These are phyloP conservation scores for Scylla paramamosain DNA, from an alignment of 1,140 invertebrate genomes.

Conservation along the genomic window DNA sequence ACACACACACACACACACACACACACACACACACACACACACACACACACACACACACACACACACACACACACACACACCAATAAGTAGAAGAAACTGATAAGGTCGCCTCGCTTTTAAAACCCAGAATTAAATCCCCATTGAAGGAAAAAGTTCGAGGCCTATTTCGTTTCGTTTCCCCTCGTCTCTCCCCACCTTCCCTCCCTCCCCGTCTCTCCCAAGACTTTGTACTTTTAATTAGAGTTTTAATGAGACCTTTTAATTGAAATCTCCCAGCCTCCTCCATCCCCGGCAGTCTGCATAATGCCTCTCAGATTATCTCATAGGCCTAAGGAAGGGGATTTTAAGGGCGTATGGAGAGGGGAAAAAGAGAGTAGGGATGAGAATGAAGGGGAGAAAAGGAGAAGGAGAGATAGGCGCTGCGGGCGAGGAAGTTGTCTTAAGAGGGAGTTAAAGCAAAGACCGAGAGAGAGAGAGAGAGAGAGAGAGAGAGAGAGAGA, in stretches of 20 bases:
- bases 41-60: conserved; percentile 56
- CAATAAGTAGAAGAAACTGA: neutral
- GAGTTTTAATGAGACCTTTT: conserved; percentile 66
- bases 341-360: neutral
- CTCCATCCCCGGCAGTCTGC: conserved; percentile 57
- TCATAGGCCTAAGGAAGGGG: conserved; percentile 61
- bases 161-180: neutral
- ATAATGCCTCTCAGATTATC: conserved; percentile 69
- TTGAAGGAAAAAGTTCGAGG: neutral
- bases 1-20: neutral
- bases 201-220: neutral
- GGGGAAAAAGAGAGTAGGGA: neutral
- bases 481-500: conserved; percentile 36
- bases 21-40: conserved; percentile 24
- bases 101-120: neutral
- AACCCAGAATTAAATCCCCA: conserved; percentile 1
- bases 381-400: neutral
- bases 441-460: neutral
- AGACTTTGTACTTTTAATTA: conserved; percentile 69
- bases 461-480: conserved; percentile 41
- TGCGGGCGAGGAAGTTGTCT: neutral
- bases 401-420: neutral
- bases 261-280: conserved; percentile 51
- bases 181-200: neutral
- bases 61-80: conserved; percentile 54